Percentiles rank a stretch among this genome's conserved stretches.
Evolutionary conservation across 2,113 vertebrate genomes (phyloP).

Genomic region (Pipa parva): DNA sequence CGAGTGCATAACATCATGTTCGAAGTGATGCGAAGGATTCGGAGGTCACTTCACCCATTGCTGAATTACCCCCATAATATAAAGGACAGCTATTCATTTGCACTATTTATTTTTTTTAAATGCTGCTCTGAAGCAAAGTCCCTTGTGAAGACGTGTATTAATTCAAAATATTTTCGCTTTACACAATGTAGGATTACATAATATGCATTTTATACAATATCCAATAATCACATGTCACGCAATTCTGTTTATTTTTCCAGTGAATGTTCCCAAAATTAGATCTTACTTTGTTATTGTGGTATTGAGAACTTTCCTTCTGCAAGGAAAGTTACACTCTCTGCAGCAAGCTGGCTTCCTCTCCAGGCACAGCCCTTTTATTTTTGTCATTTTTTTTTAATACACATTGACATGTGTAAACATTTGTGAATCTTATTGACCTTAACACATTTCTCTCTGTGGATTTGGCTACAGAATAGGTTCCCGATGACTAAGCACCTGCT

Average conservation of each 20-base stretch:
- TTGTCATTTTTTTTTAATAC: not conserved
- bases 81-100: too few species aligned
- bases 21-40: too few species aligned
- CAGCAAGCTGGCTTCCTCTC: constrained; percentile 33
- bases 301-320: not conserved
- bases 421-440: constrained; percentile 39
- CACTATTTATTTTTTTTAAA: too few species aligned
- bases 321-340: constrained; percentile 12
- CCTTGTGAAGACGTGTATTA: not conserved
- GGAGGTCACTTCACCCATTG: too few species aligned
- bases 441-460: constrained; percentile 39
- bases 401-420: constrained; percentile 36
- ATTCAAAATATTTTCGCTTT: not conserved
- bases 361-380: not conserved
- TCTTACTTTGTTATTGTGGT: not conserved
- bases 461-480: constrained; percentile 16
- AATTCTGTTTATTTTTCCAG: not conserved
- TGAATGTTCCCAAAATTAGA: constrained; percentile 7
- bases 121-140: too few species aligned
- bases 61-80: too few species aligned
- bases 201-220: too few species aligned
- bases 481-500: constrained; percentile 53
- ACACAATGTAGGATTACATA: too few species aligned
- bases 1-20: too few species aligned
- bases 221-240: too few species aligned